Conservation (phyloP, 2,113 vertebrate genomes). For the Cavia porcellus region DNA sequence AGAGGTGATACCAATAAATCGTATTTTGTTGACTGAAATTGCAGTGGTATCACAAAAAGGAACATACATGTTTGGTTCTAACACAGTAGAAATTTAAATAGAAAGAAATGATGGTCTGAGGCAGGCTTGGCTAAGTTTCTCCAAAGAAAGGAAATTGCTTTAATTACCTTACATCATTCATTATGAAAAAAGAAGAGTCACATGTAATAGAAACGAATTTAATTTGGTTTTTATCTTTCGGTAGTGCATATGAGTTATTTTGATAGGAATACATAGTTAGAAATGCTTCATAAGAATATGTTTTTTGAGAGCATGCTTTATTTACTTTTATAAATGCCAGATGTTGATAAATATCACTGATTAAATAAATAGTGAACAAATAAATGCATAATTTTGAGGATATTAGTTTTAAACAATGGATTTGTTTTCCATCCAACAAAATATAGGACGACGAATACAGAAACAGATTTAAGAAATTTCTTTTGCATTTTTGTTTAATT, state of each 20-base stretch:
- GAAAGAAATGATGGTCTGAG: neutral
- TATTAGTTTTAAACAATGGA: conserved; percentile 23
- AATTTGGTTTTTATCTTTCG: neutral
- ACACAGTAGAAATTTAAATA: conserved; percentile 14
- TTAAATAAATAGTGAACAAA: conserved; percentile 1
- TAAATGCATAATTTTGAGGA: neutral
- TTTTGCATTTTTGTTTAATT: conserved; percentile 45
- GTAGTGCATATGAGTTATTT: neutral
- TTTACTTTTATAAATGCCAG: neutral
- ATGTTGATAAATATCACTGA: neutral
- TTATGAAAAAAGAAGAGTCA: neutral
- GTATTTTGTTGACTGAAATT: neutral
- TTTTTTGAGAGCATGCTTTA: neutral
- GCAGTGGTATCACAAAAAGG: neutral
- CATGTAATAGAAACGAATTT: neutral
- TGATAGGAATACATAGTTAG: neutral
- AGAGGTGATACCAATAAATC: neutral
- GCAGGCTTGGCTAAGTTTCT: neutral
- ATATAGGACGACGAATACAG: neutral
- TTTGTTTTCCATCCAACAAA: neutral
- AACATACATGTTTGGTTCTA: neutral
- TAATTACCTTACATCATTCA: neutral
- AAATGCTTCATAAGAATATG: neutral
- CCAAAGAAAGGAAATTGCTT: neutral
- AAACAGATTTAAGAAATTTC: conserved; percentile 20